Percentiles rank a stretch among this genome's conserved stretches.
phyloP scores from a whole-genome alignment of 2,113 vertebrate species.

The Macaca mulatta region DNA sequence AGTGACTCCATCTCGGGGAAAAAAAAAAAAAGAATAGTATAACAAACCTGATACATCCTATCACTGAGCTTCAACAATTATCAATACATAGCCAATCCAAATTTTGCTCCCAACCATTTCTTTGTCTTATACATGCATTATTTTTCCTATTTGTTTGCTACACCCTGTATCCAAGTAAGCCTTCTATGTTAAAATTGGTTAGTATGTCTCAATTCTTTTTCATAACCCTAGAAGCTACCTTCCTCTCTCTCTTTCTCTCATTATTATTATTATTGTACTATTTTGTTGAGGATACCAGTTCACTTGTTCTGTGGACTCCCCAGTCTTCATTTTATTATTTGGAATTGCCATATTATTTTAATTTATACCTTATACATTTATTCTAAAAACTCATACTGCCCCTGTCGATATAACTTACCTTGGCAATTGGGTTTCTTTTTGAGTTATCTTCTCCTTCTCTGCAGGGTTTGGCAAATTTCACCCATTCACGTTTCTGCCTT shows the following conservation, averaged over 20 bases:
- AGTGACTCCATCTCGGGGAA: too few species aligned
- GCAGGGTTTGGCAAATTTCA: slow-evolving; percentile 85
- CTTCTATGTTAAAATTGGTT: slow-evolving; percentile 6
- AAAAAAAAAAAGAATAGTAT: not conserved
- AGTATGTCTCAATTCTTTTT: slow-evolving; percentile 28
- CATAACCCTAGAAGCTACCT: not conserved
- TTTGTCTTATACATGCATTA: not conserved
- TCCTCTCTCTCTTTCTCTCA: not conserved
- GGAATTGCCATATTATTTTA: not conserved
- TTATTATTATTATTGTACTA: not conserved
- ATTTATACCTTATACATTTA: not conserved
- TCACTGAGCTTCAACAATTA: not conserved
- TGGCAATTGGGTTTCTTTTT: slow-evolving; percentile 86
- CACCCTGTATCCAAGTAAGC: not conserved
- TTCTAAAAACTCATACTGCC: not conserved
- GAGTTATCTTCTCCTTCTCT: slow-evolving; percentile 88
- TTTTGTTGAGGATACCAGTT: not conserved
- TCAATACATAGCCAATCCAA: not conserved
- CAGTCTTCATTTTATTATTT: not conserved
- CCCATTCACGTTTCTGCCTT: slow-evolving; percentile 89
- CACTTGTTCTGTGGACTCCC: not conserved
- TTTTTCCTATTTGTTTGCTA: slow-evolving; percentile 15
- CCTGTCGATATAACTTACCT: slow-evolving; percentile 76
- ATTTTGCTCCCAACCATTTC: not conserved
- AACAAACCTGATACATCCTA: not conserved